Percentiles rank a stretch among this genome's conserved stretches.
phyloP scores from a whole-genome alignment of 2,888 invertebrate genomes.

The Venustoraphidia nigricollis region DNA sequence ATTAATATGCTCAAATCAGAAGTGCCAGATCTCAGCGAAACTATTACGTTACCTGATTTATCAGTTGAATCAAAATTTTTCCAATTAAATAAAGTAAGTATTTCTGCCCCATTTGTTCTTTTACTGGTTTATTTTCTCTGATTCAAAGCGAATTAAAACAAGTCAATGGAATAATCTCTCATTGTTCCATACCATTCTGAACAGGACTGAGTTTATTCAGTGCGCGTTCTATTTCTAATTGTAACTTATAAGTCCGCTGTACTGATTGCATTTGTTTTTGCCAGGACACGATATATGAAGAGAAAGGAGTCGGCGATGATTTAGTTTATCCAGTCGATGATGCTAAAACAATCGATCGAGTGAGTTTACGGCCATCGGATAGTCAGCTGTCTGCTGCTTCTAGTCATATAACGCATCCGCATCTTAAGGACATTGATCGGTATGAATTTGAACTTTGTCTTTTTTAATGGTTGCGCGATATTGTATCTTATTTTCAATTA shows the following conservation, averaged over 20 bases:
- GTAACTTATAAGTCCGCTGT: too few species aligned
- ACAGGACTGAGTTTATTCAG: too few species aligned
- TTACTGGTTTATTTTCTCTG: too few species aligned
- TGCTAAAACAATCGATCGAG: slow-evolving; percentile 24
- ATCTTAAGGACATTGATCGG: slow-evolving; percentile 27
- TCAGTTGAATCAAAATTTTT: slow-evolving; percentile 57
- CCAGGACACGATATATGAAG: slow-evolving; percentile 1
- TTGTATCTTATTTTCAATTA: too few species aligned
- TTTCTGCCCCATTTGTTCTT: not conserved
- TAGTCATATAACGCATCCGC: slow-evolving; percentile 17
- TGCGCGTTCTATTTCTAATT: too few species aligned
- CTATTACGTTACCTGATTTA: slow-evolving; percentile 52
- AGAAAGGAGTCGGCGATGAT: slow-evolving; percentile 15
- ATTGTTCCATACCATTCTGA: too few species aligned
- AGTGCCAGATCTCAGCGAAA: slow-evolving; percentile 50
- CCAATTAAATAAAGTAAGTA: slow-evolving; percentile 32
- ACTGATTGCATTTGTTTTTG: too few species aligned
- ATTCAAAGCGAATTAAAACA: too few species aligned
- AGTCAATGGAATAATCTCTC: too few species aligned
- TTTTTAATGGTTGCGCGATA: too few species aligned
- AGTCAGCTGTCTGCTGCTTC: slow-evolving; percentile 21
- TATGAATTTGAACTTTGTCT: slow-evolving; percentile 13
- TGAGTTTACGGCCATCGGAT: slow-evolving; percentile 24
- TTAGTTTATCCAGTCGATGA: slow-evolving; percentile 24
- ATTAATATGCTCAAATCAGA: slow-evolving; percentile 45